Conservation (phyloP, 2,113 vertebrate genomes). For the Orycteropus afer region DNA sequence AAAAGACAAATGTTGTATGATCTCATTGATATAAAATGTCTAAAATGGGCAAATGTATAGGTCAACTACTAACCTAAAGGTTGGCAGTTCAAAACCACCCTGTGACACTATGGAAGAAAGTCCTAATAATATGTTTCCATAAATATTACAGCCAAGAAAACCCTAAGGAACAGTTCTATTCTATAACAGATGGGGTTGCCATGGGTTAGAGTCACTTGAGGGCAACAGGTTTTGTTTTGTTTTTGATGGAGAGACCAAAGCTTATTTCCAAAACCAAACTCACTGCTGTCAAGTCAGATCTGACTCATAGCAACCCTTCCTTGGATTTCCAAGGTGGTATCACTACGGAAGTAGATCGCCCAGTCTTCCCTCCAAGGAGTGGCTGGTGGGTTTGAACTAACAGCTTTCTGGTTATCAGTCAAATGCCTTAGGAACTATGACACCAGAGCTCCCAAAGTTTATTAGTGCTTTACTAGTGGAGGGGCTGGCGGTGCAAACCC, state of each 20-base stretch:
- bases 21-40: background rate
- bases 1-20: background rate
- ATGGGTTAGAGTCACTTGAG: background rate
- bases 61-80: background rate
- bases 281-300: too few relatives aligned
- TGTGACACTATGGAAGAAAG: background rate
- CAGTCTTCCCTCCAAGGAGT: too few relatives aligned
- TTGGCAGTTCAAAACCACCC: background rate
- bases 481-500: too few relatives aligned
- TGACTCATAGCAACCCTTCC: too few relatives aligned
- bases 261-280: too few relatives aligned
- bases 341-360: too few relatives aligned
- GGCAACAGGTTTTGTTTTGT: background rate
- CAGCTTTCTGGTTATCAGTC: too few relatives aligned
- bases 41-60: background rate
- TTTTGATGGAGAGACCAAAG: background rate
- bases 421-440: too few relatives aligned
- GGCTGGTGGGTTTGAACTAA: too few relatives aligned
- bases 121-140: background rate
- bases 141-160: background rate
- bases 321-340: too few relatives aligned
- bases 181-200: background rate
- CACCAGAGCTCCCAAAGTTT: too few relatives aligned
- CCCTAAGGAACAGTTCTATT: background rate
- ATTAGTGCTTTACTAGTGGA: background rate